Evolutionary conservation across 2,113 vertebrate species (phyloP), one percentile per base, ranked within the genome.

Genomic region (Notothenia rossii): DNA sequence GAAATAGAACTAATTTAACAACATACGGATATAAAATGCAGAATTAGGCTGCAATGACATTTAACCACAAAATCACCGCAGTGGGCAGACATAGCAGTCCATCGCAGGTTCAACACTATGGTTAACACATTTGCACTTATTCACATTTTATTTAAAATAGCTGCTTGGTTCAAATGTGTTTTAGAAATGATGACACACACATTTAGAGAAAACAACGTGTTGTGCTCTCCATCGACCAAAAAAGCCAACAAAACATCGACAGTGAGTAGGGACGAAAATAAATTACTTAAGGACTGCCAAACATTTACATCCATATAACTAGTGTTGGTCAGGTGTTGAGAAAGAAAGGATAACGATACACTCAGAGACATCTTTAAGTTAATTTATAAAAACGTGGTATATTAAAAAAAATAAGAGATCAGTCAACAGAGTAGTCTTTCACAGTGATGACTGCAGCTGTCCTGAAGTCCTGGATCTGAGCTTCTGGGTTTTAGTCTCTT

Each of bases 391-490:
- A 85, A 75, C 25, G 43, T 50, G 5, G 22, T 18, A 20, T 45
- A 83, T 65, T 43, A 63, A 71, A 84, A 83, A 83, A 65, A 54
- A 48, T 10, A 14, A 25, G 7, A 65, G 14, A 75, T 71, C 2
- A 75, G 48, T 86, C 64, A 63, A 80, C 60, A 81, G 67, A 45
- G 10, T 46, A 66, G 62, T 81, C 68, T 55, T 89, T 89, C 82
- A 88, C 79, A 75, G 79, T 80, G 86, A 83, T 77, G 75, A 69
- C 67, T 84, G 46, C 75, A 48, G 53, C 63, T 50, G 71, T 76
- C 83, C 83, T 80, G 53, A 75, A 56, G 43, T 56, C 29, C 15
- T 43, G 49, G 48, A 17, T 63, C 13, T 13, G 63, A 72, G 8
- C 70, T 46, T 75, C 81, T 59, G 25, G 67, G 40, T 54, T 49